Evolutionary conservation across 2,888 invertebrate species (phyloP).

Genomic region (Cheilosia grossa): DNA sequence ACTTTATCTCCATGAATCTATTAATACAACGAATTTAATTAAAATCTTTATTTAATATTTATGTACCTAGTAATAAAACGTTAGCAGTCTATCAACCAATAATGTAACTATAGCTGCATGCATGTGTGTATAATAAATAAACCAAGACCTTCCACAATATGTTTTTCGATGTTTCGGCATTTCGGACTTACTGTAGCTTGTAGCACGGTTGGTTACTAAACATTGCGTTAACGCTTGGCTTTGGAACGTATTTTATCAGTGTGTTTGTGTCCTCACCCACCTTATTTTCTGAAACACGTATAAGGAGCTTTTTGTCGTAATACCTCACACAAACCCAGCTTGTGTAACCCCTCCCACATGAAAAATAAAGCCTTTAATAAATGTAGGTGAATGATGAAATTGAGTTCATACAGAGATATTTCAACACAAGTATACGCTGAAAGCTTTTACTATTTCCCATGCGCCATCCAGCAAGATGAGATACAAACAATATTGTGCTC

Average conservation of each 20-base stretch:
- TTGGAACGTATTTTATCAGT: constrained; percentile 11
- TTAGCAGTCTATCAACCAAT: not conserved
- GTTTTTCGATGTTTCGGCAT: constrained; percentile 59
- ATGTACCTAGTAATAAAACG: not conserved
- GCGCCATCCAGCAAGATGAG: constrained; percentile 7
- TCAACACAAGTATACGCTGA: constrained; percentile 13
- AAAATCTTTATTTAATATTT: not conserved
- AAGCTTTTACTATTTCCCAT: constrained; percentile 50
- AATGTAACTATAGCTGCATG: constrained; percentile 5
- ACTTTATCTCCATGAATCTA: too few relatives aligned
- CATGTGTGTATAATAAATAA: constrained; percentile 30
- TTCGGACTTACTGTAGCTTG: constrained; percentile 41
- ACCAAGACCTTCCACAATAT: constrained; percentile 73
- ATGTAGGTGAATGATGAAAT: constrained; percentile 28
- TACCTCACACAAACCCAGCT: not conserved
- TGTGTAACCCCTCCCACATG: constrained; percentile 49
- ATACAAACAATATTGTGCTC: constrained; percentile 8
- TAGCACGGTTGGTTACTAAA: constrained; percentile 49
- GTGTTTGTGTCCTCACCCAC: constrained; percentile 16
- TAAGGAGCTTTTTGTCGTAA: constrained; percentile 29
- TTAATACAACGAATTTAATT: not conserved
- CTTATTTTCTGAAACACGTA: constrained; percentile 11
- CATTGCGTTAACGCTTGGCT: constrained; percentile 25
- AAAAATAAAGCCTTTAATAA: constrained; percentile 4
- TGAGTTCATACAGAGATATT: constrained; percentile 14